Percentiles rank a stretch among this genome's conserved stretches.
Evolutionary conservation across 2,797 vertebrate species (phyloP).

Genomic region (Heteromormyrus szaboi): DNA sequence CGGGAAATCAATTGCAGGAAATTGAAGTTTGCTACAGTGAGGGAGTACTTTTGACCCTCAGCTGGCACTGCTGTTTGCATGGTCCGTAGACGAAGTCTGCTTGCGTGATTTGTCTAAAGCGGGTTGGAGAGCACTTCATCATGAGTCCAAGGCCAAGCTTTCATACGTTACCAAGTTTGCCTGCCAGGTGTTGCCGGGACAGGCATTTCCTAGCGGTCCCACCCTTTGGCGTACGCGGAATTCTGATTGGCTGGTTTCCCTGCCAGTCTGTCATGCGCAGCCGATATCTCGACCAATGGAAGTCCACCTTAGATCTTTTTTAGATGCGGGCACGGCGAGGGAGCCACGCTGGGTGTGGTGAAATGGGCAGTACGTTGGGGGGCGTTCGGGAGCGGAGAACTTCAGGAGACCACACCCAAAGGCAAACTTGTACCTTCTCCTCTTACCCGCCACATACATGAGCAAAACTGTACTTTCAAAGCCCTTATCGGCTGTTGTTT

Average conservation of each 20-base stretch:
- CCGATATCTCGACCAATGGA: background rate
- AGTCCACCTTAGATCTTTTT: background rate
- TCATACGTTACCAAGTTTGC: background rate
- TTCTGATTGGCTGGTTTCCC: background rate
- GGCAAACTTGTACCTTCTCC: background rate
- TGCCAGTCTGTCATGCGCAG: background rate
- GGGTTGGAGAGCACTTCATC: background rate
- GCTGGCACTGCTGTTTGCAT: background rate
- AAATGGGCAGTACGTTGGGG: background rate
- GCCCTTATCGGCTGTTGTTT: background rate
- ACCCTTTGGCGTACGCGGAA: background rate
- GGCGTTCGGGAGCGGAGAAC: background rate
- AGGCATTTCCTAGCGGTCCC: background rate
- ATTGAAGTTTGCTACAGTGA: background rate
- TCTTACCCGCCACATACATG: background rate
- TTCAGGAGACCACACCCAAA: background rate
- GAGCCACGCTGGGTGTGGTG: background rate
- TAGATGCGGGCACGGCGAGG: background rate
- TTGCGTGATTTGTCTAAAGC: background rate
- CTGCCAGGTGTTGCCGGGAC: background rate
- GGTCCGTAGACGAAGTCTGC: background rate
- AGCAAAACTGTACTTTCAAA: background rate
- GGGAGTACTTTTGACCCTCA: background rate
- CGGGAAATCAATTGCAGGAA: background rate
- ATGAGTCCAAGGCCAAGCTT: background rate